A percentile compares a stretch with the other conserved stretches of the same genome.
phyloP scores from a whole-genome alignment of 2,113 vertebrate genomes.

The Zosterops pallidus region DNA sequence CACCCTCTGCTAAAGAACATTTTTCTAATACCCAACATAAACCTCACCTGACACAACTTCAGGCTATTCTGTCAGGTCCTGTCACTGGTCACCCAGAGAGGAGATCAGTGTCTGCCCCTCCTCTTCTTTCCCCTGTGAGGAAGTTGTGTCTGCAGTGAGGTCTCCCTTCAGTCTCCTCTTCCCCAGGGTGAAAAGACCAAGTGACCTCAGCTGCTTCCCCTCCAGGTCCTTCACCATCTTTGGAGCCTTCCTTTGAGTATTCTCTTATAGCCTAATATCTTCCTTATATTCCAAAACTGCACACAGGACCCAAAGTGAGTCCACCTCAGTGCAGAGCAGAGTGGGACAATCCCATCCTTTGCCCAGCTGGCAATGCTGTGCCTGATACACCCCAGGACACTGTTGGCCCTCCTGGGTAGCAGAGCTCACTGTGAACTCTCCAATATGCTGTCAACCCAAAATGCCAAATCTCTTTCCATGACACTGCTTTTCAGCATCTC shows the following conservation, averaged over 20 bases:
- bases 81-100: not conserved
- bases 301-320: not conserved
- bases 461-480: not conserved
- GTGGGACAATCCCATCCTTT: rapidly evolving
- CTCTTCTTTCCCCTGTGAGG: rapidly evolving
- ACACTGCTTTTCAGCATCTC: not conserved
- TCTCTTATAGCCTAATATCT: not conserved
- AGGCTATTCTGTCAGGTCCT: rapidly evolving
- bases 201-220: not conserved
- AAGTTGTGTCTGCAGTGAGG: rapidly evolving
- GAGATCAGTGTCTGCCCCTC: not conserved
- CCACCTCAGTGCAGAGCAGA: not conserved
- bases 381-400: not conserved
- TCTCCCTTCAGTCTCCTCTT: not conserved
- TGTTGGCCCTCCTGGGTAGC: not conserved
- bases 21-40: not conserved
- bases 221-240: not conserved
- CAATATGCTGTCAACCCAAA: not conserved
- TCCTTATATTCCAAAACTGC: not conserved
- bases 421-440: not conserved
- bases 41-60: not conserved
- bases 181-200: not conserved
- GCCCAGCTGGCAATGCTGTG: not conserved
- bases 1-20: not conserved
- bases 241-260: not conserved